Evolutionary conservation across 2,113 vertebrate genomes (phyloP).

Genomic region (Malurus cyaneus): DNA sequence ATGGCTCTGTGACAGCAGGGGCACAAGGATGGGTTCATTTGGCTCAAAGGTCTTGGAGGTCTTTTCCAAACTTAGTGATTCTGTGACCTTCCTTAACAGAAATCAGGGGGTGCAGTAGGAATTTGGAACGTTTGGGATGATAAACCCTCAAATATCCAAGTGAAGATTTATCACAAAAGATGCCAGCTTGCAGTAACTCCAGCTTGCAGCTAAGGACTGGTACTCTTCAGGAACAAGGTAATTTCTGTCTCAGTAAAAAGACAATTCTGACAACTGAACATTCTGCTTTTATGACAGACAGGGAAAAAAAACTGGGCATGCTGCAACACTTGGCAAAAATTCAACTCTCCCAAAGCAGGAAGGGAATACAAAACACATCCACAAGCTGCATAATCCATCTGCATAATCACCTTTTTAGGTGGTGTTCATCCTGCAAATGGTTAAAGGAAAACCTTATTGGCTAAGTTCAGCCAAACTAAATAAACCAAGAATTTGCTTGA

Average conservation of each 20-base stretch:
- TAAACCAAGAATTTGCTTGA: slow-evolving; percentile 5
- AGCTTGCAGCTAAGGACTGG: not conserved
- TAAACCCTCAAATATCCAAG: not conserved
- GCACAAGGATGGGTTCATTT: not conserved
- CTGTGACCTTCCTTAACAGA: not conserved
- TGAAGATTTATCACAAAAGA: not conserved
- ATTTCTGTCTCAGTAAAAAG: not conserved
- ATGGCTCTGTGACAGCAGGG: not conserved
- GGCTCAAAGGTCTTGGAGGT: not conserved
- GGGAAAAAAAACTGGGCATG: not conserved
- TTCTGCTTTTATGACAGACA: not conserved
- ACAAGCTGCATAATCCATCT: not conserved
- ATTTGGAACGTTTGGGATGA: not conserved
- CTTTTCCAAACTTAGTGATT: too few relatives aligned
- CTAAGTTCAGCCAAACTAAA: slow-evolving; percentile 22
- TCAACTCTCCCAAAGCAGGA: not conserved
- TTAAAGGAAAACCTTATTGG: not conserved
- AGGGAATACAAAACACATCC: not conserved
- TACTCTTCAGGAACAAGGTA: not conserved
- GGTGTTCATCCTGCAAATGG: not conserved
- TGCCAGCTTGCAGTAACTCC: not conserved
- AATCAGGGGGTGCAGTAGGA: not conserved
- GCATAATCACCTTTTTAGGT: not conserved
- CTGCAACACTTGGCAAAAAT: not conserved
- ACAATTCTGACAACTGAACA: not conserved